Evolutionary conservation across 2,888 invertebrate genomes (phyloP), one percentile per base, ranked within the genome.

Genomic region (Conistra vaccinii): DNA sequence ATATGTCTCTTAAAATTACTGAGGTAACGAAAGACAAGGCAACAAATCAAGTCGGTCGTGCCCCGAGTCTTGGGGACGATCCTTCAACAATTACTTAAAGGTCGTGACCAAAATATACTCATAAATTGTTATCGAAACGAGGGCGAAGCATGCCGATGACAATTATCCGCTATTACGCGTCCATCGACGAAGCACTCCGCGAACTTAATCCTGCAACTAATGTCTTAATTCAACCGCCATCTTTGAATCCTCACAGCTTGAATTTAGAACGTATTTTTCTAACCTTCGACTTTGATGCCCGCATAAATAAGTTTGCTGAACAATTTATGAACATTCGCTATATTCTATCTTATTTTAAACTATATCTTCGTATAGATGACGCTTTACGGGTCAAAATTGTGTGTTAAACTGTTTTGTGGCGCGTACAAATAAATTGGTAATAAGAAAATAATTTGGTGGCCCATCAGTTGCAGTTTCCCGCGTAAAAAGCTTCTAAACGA

Each of bases 81-180:
- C 89, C 87, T 89, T 88, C 89, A 89, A 87, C 94, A 91, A 94
- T 94, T 93, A 94, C 93, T 93, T 90, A 90, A 87, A 84, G 91
- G 89, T 95, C 95, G 95, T 95, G 95, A 94, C 91, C 92, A 89
- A 92, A 92, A 93, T 93, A 91, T 92, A 91, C 92, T 91, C 94
- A 91, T 95, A 94, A 95, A 95, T 94, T 91, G 88, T 89, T 87
- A 90, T 89, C 90, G 89, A 86, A 92, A 92, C 90, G 90, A 93
- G 92, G 90, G 89, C 92, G 89, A 90, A 89, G 88, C 90, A 88
- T 85, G 86, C 87, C 90, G 93, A 93, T 93, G 93, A 94, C 94
- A 94, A 95, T 94, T 94, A 95, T 92, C 92, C 87, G 90, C 92
- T 89, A 94, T 94, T 94, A 94, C 93, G 88, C 85, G 87, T 86